phyloP scores from a whole-genome alignment of 2,113 vertebrate species.

The Struthio camelus region DNA sequence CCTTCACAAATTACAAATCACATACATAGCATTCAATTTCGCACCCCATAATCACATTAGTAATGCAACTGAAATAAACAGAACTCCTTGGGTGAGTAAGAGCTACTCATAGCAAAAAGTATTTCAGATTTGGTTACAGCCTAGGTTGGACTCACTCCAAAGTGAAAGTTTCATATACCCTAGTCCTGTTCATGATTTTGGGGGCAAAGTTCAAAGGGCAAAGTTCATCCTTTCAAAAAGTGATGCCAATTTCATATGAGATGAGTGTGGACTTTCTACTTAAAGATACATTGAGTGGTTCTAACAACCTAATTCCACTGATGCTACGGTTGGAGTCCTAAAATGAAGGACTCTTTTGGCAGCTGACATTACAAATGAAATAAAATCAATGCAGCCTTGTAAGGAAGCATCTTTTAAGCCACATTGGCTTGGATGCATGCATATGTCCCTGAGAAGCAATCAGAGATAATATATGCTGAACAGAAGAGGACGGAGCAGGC shows the following conservation, averaged over 20 bases:
- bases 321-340: background rate
- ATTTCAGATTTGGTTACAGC: background rate
- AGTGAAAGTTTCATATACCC: background rate
- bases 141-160: background rate
- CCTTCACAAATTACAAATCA: conserved; percentile 1
- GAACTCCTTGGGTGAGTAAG: background rate
- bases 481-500: background rate
- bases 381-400: background rate
- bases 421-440: background rate
- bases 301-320: conserved; percentile 13
- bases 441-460: background rate
- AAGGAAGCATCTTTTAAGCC: background rate
- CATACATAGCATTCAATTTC: background rate
- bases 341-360: background rate
- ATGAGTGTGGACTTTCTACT: background rate
- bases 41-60: conserved; percentile 50
- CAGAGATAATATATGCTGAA: background rate
- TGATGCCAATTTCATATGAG: background rate
- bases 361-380: background rate
- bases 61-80: conserved; percentile 8
- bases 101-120: background rate
- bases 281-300: background rate
- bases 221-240: conserved; percentile 41
- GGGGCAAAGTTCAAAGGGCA: background rate
- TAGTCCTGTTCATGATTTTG: background rate